Evolutionary conservation across 2,888 invertebrate species (phyloP), one percentile per base, ranked within the genome.

Genomic region (Tuta absoluta): DNA sequence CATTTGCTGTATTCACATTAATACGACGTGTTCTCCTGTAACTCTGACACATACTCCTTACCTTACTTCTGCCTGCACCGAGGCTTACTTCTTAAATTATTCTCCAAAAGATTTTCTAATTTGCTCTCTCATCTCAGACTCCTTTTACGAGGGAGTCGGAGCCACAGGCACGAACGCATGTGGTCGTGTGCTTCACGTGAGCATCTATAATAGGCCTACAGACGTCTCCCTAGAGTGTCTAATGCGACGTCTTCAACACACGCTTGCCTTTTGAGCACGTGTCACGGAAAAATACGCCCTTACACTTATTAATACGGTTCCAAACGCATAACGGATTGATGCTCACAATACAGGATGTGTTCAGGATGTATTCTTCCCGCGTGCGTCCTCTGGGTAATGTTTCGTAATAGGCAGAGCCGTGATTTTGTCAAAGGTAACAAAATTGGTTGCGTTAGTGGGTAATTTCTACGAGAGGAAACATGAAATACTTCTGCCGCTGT

Each of bases 391-490:
- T 85, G 90, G 89, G 91, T 88, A 86, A 91, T 89, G 91, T 91
- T 86, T 86, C 85, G 86, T 90, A 90, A 89, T 89, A 87, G 85
- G 87, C 83, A 82, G 78, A 78, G 83, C 75, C 80, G 85, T 86
- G 90, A 91, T 91, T 91, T 87, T 87, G 89, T 91, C 90, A 91
- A 91, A 91, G 91, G 91, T 91, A 91, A 89, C 86, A 89, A 90
- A 90, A 91, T 90, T 91, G 89, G 88, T 89, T 88, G 84, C 81
- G 87, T 86, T 87, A 87, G 84, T 86, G 85, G 86, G 85, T 87
- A 85, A 89, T 89, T 86, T 83, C 75, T 76, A 73, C 77, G 71
- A 78, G 79, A 78, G 24, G 81, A 84, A 83, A 85, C 80, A 81
- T 78, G 84, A 82, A 84, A 86, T 84, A 86, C 24, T 45, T 45